Evolutionary conservation across 1,140 invertebrate species (phyloP).

Genomic region (honey bee (Apis mellifera)): DNA sequence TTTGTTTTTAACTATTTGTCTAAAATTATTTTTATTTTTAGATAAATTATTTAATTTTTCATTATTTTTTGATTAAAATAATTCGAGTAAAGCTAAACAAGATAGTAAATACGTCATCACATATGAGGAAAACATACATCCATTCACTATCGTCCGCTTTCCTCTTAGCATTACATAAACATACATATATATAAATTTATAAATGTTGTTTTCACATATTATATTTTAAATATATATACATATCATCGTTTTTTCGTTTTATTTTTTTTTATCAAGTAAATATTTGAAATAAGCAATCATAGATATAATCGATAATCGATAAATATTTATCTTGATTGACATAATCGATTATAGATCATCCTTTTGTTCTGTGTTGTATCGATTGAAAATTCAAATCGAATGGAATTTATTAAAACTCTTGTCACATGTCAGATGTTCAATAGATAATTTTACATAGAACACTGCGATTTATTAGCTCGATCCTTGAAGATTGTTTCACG

Average conservation of each 20-base stretch:
- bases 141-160: conserved; percentile 33
- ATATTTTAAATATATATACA: conserved; percentile 4
- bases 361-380: neutral
- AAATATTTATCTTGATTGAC: neutral
- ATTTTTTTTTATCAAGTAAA: neutral
- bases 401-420: neutral
- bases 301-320: neutral
- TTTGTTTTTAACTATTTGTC: too few species aligned
- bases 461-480: neutral
- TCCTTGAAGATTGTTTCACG: neutral
- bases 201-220: conserved; percentile 1
- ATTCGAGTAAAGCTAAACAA: neutral
- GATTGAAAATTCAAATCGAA: neutral
- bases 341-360: neutral
- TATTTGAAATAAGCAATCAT: too few species aligned
- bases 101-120: neutral
- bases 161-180: conserved; percentile 14
- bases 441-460: neutral
- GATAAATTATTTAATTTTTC: neutral
- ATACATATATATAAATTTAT: neutral
- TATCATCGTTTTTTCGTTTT: neutral
- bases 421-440: neutral
- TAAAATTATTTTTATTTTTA: neutral
- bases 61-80: neutral
- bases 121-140: neutral